phyloP scores from a whole-genome alignment of 2,888 invertebrate species.

The Cataglyphis rosenhaueri region DNA sequence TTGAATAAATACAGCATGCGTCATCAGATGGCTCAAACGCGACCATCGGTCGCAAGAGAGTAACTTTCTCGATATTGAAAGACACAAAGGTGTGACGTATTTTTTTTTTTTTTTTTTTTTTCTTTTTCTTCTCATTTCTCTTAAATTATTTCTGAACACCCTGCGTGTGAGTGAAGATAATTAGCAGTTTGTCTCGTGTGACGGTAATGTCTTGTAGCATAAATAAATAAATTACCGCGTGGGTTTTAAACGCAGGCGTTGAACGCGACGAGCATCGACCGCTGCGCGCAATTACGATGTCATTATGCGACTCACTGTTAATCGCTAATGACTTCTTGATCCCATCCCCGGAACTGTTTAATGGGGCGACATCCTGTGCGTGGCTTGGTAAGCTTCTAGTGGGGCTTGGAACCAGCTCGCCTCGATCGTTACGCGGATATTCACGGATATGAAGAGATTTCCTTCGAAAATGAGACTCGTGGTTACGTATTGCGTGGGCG shows the following conservation, averaged over 20 bases:
- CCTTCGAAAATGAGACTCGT: slow-evolving; percentile 53
- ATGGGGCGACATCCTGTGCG: slow-evolving; percentile 71
- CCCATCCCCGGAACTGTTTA: slow-evolving; percentile 62
- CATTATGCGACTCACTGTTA: slow-evolving; percentile 62
- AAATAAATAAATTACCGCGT: slow-evolving; percentile 39
- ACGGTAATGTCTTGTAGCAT: background rate
- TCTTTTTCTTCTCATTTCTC: background rate
- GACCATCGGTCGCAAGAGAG: background rate
- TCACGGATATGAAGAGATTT: slow-evolving; percentile 47
- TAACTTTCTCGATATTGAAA: background rate
- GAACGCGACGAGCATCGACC: slow-evolving; percentile 41
- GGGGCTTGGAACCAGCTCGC: slow-evolving; percentile 60
- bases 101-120: background rate
- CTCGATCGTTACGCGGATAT: slow-evolving; percentile 71
- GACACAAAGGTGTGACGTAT: background rate
- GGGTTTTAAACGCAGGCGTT: slow-evolving; percentile 31
- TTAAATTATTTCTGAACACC: background rate
- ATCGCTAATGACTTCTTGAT: slow-evolving; percentile 66
- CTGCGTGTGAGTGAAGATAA: slow-evolving; percentile 12
- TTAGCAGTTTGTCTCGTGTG: slow-evolving; percentile 26
- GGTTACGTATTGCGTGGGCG: slow-evolving; percentile 26
- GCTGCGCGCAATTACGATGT: slow-evolving; percentile 55
- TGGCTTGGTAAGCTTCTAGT: slow-evolving; percentile 65
- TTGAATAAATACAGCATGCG: background rate
- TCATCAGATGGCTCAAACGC: background rate